These are phyloP conservation scores for Dicyrtomina minuta DNA, from an alignment of 2,888 invertebrate genomes.

Conservation along the genomic window DNA sequence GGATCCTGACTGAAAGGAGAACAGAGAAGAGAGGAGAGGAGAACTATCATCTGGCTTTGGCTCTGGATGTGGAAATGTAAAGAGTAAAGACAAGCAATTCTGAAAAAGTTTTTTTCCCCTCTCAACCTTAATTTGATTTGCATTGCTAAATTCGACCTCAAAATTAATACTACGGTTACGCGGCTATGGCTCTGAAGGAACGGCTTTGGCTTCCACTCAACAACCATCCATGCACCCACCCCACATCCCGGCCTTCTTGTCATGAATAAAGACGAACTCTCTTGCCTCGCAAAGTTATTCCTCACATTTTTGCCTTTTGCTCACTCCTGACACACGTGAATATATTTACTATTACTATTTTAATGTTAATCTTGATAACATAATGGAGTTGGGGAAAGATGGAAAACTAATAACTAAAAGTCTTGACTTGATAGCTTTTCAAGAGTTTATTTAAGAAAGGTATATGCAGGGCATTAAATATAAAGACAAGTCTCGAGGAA, in stretches of 20 bases:
- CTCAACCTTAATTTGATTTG: conserved; percentile 35
- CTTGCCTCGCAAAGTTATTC: neutral
- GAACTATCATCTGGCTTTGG: neutral
- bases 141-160: conserved; percentile 35
- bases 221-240: no score
- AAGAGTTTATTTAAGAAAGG: no score
- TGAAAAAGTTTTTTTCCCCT: conserved; percentile 4
- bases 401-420: no score
- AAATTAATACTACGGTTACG: conserved; percentile 23
- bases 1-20: neutral
- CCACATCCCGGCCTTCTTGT: neutral
- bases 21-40: neutral
- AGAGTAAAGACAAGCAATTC: neutral
- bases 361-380: no score
- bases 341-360: no score
- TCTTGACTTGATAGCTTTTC: no score
- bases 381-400: no score
- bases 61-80: neutral
- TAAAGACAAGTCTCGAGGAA: no score
- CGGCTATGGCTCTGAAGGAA: no score
- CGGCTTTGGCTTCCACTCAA: no score
- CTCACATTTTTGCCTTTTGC: neutral
- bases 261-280: conserved; percentile 22
- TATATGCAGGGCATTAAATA: no score
- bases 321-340: no score